Percentiles rank a stretch among this genome's conserved stretches.
These are phyloP conservation scores for Catharus bicknelli DNA, from an alignment of 2,113 vertebrate genomes.

Conservation along the genomic window DNA sequence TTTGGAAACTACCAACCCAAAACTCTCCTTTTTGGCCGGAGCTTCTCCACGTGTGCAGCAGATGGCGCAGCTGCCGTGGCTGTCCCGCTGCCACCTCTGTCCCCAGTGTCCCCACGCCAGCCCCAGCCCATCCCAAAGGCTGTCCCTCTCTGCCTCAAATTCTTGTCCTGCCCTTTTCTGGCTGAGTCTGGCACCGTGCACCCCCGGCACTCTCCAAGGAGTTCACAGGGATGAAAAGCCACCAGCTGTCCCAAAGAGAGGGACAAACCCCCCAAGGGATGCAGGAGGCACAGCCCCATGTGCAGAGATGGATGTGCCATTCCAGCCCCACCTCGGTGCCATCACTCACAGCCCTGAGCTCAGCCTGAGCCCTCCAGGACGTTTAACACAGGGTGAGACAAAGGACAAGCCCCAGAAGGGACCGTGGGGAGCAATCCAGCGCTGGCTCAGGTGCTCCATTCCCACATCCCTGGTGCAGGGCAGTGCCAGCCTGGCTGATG, in stretches of 20 bases:
- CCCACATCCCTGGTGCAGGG: neutral
- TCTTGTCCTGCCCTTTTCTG: neutral
- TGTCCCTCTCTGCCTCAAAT: neutral
- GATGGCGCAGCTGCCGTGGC: constrained; percentile 55
- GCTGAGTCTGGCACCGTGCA: rapidly evolving
- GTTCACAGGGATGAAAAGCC: neutral
- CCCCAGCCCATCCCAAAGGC: neutral
- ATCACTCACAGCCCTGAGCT: neutral
- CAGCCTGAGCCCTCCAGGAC: neutral
- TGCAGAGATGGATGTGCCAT: neutral
- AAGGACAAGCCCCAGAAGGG: neutral
- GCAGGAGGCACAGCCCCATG: neutral
- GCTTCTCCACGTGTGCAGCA: constrained; percentile 39
- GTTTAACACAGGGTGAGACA: neutral
- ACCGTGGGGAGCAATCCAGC: neutral
- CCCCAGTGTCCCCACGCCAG: neutral
- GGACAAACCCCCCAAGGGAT: rapidly evolving
- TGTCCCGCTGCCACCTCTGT: neutral
- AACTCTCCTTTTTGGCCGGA: neutral
- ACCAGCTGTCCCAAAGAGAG: neutral
- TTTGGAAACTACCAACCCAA: neutral
- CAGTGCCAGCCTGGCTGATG: neutral
- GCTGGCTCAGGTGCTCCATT: constrained; percentile 46
- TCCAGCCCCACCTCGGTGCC: neutral
- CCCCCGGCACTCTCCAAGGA: neutral